Base-by-base conservation (phyloP, 2,113 vertebrate species). In the Xenus cinereus region DNA sequence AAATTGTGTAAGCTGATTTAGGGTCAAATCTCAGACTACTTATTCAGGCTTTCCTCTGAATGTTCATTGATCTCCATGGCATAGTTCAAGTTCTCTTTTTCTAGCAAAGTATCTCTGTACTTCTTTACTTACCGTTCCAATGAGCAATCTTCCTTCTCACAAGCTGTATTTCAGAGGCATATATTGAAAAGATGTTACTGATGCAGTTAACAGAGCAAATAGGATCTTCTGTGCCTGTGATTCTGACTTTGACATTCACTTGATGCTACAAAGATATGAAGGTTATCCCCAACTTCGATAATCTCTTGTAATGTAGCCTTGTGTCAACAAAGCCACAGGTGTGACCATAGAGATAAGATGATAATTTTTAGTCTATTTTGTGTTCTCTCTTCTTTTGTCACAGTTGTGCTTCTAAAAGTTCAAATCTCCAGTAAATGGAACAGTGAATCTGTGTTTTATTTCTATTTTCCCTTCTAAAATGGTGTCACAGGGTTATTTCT, bases 301-400 rank as follows among this genome's bases (percentile, higher is more conserved):
- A 96, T 93, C 56, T 95, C 68, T 81, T 81, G 54, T 87, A 81
- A 89, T 35, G 33, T 87, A 92, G 54, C 76, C 64, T 80, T 73
- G 57, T 94, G 87, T 90, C 91, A 90, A 69, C 66, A 92, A 94
- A 94, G 75, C 78, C 84, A 63, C 87, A 57, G 90, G 60, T 93
- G 82, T 69, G 90, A 85, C 75, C 54, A 7, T 2, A 88, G 82
- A 85, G 87, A 95, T 92, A 96, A 87, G 80, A 87, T 76, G 41
- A 69, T 73, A 93, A 90, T 83, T 93, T 56, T 73, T 63, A 89
- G 48, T 64, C 74, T 93, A 14, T 84, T 95, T 79, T 81, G 53
- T 95, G 74, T 76, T 81, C 18, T 68, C 7, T 84, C 9, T 75
- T 59, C 56, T 94, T 94, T 93, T 75, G 68, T 79, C 24, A 69